These are phyloP conservation scores for Leptarthrus brevirostris DNA, from an alignment of 2,888 invertebrate species.

Conservation along the genomic window DNA sequence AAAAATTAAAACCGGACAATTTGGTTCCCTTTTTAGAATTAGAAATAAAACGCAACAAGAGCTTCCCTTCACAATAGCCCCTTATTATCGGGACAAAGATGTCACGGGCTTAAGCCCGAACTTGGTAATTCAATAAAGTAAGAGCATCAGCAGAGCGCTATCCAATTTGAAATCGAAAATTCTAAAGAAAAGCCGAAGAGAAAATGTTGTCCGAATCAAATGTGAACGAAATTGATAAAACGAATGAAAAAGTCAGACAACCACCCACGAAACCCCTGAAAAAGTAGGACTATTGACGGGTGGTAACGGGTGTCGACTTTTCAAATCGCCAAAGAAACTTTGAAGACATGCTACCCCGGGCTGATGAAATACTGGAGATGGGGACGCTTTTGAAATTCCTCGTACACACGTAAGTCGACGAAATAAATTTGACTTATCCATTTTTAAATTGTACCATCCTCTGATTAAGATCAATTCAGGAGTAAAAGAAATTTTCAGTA, in stretches of 20 bases:
- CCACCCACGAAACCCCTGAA: conserved; percentile 32
- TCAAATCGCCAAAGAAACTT: conserved; percentile 2
- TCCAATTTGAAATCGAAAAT: conserved; percentile 44
- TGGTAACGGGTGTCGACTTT: background rate
- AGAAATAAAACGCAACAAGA: background rate
- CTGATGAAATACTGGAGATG: too few species aligned
- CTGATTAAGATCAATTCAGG: conserved; percentile 53
- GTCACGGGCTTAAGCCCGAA: conserved; percentile 10
- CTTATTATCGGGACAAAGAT: conserved; percentile 14
- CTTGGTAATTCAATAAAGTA: conserved; percentile 44
- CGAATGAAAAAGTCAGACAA: conserved; percentile 24
- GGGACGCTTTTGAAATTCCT: conserved; percentile 46
- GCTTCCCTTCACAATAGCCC: conserved; percentile 8
- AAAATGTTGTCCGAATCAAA: conserved; percentile 47
- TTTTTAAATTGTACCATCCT: conserved; percentile 52
- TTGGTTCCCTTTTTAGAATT: too few species aligned
- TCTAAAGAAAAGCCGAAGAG: conserved; percentile 40
- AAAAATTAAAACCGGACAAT: too few species aligned
- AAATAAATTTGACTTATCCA: conserved; percentile 52
- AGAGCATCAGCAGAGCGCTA: conserved; percentile 22
- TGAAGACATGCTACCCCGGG: conserved; percentile 25
- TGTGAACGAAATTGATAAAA: conserved; percentile 43
- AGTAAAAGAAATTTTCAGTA: conserved; percentile 50
- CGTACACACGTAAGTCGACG: conserved; percentile 47
- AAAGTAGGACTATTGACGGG: background rate